phyloP scores from a whole-genome alignment of 2,888 invertebrate species.

The Galerucella nymphaeae region DNA sequence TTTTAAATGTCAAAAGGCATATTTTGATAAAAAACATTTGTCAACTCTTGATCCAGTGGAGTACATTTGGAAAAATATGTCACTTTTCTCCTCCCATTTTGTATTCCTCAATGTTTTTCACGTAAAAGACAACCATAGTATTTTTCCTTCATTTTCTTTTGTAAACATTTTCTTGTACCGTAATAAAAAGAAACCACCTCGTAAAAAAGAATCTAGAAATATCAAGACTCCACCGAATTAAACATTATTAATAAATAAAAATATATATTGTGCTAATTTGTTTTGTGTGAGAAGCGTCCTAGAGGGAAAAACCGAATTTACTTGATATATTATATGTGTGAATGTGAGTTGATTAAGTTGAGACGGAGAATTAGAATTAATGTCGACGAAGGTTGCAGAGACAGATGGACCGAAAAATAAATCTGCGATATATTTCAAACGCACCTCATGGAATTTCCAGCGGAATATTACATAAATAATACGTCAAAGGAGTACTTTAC shows the following conservation, averaged over 20 bases:
- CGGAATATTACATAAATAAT: no score
- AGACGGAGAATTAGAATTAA: neutral
- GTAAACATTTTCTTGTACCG: no score
- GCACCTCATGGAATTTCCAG: no score
- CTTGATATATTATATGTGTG: neutral
- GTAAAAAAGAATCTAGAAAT: neutral
- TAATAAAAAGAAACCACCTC: neutral
- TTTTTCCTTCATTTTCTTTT: no score
- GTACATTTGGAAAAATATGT: no score
- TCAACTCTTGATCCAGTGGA: no score
- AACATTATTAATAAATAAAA: neutral
- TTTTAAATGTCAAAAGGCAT: no score
- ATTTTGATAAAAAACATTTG: no score
- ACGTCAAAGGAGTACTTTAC: no score
- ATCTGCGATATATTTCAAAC: neutral
- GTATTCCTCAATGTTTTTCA: no score
- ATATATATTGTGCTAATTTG: neutral
- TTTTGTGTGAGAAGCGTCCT: neutral
- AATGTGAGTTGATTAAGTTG: neutral
- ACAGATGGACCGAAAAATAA: neutral
- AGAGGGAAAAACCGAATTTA: neutral
- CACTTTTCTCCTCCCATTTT: no score
- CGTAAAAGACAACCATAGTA: no score
- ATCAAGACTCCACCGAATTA: neutral
- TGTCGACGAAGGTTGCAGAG: neutral